Percentiles rank a stretch among this genome's conserved stretches.
These are phyloP conservation scores for Danio rerio DNA, from an alignment of 2,113 vertebrate genomes.

Conservation along the genomic window DNA sequence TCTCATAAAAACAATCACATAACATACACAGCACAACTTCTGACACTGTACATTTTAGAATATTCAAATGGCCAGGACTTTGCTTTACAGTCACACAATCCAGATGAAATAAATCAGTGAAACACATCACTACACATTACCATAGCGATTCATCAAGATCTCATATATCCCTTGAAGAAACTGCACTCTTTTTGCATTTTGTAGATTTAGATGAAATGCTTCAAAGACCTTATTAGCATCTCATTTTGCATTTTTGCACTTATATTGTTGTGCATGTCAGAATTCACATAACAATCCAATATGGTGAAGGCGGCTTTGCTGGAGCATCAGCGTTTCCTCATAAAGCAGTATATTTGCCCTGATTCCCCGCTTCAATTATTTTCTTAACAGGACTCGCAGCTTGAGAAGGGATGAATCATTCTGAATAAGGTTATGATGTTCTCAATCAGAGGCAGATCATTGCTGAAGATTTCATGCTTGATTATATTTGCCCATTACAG, in stretches of 20 bases:
- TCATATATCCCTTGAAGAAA: background rate
- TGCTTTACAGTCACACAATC: slow-evolving; percentile 15
- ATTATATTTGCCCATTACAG: slow-evolving; percentile 48
- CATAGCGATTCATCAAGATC: background rate
- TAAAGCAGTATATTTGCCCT: slow-evolving; percentile 55
- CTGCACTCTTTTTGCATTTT: background rate
- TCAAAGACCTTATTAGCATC: slow-evolving; percentile 52
- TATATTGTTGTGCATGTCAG: slow-evolving; percentile 53
- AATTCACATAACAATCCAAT: slow-evolving; percentile 58
- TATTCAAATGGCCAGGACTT: background rate
- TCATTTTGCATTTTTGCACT: slow-evolving; percentile 31
- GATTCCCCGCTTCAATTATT: slow-evolving; percentile 46
- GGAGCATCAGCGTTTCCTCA: slow-evolving; percentile 52
- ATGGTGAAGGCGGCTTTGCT: slow-evolving; percentile 51
- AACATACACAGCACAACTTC: too few species aligned
- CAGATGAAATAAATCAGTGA: background rate
- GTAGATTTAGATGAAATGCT: slow-evolving; percentile 33
- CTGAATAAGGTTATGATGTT: slow-evolving; percentile 37
- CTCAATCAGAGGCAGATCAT: slow-evolving; percentile 51
- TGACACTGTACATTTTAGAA: too few species aligned
- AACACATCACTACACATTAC: slow-evolving; percentile 1
- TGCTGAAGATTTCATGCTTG: slow-evolving; percentile 50
- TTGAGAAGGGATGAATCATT: slow-evolving; percentile 40
- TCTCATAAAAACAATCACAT: too few species aligned
- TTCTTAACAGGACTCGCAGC: slow-evolving; percentile 33